Conservation (phyloP, 2,888 invertebrate genomes). For the Elegia similella region DNA sequence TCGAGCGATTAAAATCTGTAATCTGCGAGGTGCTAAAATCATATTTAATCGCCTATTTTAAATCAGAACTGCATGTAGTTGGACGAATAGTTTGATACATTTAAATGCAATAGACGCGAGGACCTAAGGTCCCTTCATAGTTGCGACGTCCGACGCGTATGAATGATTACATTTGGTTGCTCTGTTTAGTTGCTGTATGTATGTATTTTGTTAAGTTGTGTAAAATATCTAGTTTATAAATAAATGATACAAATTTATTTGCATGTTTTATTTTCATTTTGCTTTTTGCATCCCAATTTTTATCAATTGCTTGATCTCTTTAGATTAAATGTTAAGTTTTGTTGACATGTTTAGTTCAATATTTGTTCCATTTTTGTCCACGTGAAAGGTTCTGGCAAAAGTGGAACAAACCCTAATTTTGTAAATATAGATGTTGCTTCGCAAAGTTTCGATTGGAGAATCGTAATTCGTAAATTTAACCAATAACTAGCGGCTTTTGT, state of each 20-base stretch:
- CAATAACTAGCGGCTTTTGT: constrained; percentile 54
- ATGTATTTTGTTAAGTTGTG: constrained; percentile 82
- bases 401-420: constrained; percentile 9
- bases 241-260: constrained; percentile 72
- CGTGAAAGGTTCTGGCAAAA: not conserved
- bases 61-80: not conserved
- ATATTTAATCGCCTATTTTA: not conserved
- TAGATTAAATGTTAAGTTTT: constrained; percentile 10
- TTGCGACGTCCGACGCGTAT: constrained; percentile 43
- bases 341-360: not conserved
- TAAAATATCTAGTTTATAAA: constrained; percentile 80
- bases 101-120: not conserved
- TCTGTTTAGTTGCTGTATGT: constrained; percentile 78
- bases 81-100: not conserved
- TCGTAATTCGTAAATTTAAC: constrained; percentile 26
- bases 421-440: constrained; percentile 40
- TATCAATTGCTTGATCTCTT: constrained; percentile 37
- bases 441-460: constrained; percentile 32
- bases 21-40: not conserved
- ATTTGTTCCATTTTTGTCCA: not conserved
- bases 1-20: too few relatives aligned
- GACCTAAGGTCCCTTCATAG: constrained; percentile 4
- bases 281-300: constrained; percentile 12
- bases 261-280: constrained; percentile 63
- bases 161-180: constrained; percentile 70